These are phyloP conservation scores for Callocephalon fimbriatum DNA, from an alignment of 2,113 vertebrate species.

Conservation along the genomic window DNA sequence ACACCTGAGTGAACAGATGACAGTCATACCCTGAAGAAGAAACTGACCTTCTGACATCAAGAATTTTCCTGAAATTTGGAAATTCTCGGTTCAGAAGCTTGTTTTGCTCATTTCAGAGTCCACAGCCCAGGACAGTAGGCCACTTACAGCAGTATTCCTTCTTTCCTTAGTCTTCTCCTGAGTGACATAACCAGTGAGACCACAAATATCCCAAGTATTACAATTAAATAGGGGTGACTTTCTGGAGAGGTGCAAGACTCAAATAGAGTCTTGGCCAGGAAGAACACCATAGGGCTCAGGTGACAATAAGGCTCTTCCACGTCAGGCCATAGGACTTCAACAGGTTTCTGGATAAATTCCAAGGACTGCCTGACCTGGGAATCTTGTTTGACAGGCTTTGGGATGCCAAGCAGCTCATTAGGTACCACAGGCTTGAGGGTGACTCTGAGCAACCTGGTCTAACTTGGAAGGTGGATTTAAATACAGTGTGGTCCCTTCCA, in stretches of 20 bases:
- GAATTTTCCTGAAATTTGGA: not conserved
- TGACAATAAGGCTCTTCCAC: not conserved
- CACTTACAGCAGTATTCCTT: fast-evolving
- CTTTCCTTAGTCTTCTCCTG: not conserved
- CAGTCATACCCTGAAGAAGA: not conserved
- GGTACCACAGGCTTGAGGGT: not conserved
- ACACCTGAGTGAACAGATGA: fast-evolving
- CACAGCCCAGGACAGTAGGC: not conserved
- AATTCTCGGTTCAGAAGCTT: not conserved
- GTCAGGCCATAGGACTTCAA: not conserved
- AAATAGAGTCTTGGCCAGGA: not conserved
- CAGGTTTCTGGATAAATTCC: not conserved
- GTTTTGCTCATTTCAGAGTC: not conserved
- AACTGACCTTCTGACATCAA: not conserved
- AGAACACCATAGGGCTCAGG: not conserved
- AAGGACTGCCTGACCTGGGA: not conserved
- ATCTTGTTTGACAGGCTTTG: not conserved
- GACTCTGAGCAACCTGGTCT: not conserved
- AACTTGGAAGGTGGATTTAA: not conserved
- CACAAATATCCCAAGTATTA: not conserved
- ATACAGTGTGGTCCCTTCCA: not conserved
- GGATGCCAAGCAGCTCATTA: not conserved
- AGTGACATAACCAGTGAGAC: not conserved
- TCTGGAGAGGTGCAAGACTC: not conserved
- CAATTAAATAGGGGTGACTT: not conserved